A percentile compares a stretch with the other conserved stretches of the same genome.
Evolutionary conservation across 1,140 invertebrate species (phyloP).

Genomic region (Nylanderia fulva): DNA sequence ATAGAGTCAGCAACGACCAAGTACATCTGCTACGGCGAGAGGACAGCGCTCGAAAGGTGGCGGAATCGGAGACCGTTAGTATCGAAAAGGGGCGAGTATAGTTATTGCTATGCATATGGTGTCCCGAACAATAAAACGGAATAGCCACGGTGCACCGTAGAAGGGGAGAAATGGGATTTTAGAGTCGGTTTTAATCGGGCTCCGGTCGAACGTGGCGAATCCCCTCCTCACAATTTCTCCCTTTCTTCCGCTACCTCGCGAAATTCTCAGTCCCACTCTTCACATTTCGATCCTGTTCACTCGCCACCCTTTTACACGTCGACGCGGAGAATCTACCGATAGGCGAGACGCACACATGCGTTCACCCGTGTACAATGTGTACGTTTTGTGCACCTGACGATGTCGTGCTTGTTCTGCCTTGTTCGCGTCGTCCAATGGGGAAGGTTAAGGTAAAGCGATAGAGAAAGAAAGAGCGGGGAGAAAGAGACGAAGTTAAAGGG

Average conservation of each 20-base stretch:
- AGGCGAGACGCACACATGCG: background rate
- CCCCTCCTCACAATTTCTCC: conserved; percentile 13
- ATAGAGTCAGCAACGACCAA: conserved; percentile 71
- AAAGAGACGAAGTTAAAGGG: conserved; percentile 65
- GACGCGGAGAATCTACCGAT: conserved; percentile 6
- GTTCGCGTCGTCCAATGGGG: conserved; percentile 30
- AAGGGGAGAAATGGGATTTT: conserved; percentile 74
- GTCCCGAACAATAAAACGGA: conserved; percentile 81
- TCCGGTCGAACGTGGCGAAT: conserved; percentile 71
- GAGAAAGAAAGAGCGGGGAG: conserved; percentile 30
- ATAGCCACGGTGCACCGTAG: conserved; percentile 75
- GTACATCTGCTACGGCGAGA: conserved; percentile 14
- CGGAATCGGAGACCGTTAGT: conserved; percentile 44
- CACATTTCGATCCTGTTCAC: conserved; percentile 32
- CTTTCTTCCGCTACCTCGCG: conserved; percentile 25
- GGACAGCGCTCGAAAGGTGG: conserved; percentile 52
- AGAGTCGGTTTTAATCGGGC: conserved; percentile 81
- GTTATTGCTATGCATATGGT: conserved; percentile 84
- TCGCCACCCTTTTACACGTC: conserved; percentile 18
- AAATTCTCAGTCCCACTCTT: conserved; percentile 63
- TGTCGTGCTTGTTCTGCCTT: conserved; percentile 52
- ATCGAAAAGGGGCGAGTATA: conserved; percentile 71
- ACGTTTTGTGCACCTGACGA: conserved; percentile 44
- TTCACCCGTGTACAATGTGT: background rate
- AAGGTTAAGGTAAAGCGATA: conserved; percentile 47